These are phyloP conservation scores for Shargacucullia verbasci DNA, from an alignment of 2,888 invertebrate species.

Conservation along the genomic window DNA sequence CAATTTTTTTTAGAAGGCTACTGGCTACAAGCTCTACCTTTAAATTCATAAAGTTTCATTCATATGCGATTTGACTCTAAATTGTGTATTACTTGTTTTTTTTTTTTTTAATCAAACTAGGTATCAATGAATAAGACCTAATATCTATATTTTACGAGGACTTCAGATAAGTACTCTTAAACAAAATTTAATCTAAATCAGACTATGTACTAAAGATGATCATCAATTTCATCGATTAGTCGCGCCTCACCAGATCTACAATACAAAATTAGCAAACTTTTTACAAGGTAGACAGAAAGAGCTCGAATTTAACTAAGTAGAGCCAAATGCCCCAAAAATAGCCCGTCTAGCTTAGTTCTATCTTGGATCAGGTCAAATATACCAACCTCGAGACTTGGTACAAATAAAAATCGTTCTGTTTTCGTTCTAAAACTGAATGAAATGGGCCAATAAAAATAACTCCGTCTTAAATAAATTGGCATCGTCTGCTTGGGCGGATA, in stretches of 20 bases:
- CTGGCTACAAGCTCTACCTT: too few species aligned
- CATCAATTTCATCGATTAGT: too few species aligned
- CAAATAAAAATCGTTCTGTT: constrained; percentile 57
- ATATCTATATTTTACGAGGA: too few species aligned
- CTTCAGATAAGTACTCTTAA: too few species aligned
- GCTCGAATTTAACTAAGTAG: constrained; percentile 25
- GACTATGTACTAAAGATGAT: too few species aligned
- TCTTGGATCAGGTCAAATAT: constrained; percentile 49
- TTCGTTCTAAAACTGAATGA: constrained; percentile 65
- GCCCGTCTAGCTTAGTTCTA: constrained; percentile 26
- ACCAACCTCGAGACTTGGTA: constrained; percentile 27
- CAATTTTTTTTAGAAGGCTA: too few species aligned
- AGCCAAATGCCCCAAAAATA: constrained; percentile 36
- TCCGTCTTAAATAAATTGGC: constrained; percentile 67
- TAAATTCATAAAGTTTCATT: too few species aligned
- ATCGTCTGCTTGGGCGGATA: constrained; percentile 58
- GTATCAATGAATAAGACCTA: too few species aligned
- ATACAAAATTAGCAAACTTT: constrained; percentile 1
- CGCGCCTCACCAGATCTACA: not conserved
- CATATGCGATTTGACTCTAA: too few species aligned
- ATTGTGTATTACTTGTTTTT: too few species aligned
- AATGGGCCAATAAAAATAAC: constrained; percentile 72
- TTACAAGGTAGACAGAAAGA: constrained; percentile 4
- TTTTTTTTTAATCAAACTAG: too few species aligned
- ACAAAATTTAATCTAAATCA: too few species aligned